Evolutionary conservation across 2,888 invertebrate species (phyloP), one percentile per base, ranked within the genome.

Genomic region (Meteorus cinctellus): DNA sequence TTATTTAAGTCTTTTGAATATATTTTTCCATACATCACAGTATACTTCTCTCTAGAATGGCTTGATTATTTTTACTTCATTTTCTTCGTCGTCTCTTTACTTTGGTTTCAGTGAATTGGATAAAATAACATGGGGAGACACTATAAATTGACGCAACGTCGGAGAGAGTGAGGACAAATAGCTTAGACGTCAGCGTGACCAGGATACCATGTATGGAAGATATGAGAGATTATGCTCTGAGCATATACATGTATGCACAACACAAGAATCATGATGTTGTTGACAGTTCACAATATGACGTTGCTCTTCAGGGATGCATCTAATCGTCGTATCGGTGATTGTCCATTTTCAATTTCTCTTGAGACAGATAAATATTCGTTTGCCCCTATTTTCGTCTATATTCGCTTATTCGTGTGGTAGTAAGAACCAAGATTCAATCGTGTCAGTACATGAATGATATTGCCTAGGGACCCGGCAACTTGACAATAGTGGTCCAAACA

Each of bases 141-240:
- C 0, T 16, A 79, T 85, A 84, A 86, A 86, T 81, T 78, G 80
- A 74, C 78, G 78, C 80, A 81, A 78, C 72, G 79, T 74, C 79
- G 79, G 78, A 79, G 80, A 75, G 78, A 83, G 77, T 79, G 81
- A 86, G 86, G 86, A 86, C 85, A 85, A 86, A 86, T 86, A 85
- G 85, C 78, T 81, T 78, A 82, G 84, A 82, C 82, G 86, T 86
- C 86, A 86, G 83, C 75, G 78, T 74, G 84, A 86, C 77, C 80
- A 82, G 83, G 41, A 41, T 41, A 41, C 8, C 41, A 41, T 8
- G 41, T 41, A 41, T 41, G 41, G 41, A 0, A 5, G 12, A 41
- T 41, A 2, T 41, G 41, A 41, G 41, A 41, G 12, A 41, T 41
- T 34, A 41, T 41, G 41, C 0, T 12, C 12, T 41, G 8, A 41